Base-by-base conservation (phyloP, 2,888 invertebrate genomes). In the Amblyteles armatorius region DNA sequence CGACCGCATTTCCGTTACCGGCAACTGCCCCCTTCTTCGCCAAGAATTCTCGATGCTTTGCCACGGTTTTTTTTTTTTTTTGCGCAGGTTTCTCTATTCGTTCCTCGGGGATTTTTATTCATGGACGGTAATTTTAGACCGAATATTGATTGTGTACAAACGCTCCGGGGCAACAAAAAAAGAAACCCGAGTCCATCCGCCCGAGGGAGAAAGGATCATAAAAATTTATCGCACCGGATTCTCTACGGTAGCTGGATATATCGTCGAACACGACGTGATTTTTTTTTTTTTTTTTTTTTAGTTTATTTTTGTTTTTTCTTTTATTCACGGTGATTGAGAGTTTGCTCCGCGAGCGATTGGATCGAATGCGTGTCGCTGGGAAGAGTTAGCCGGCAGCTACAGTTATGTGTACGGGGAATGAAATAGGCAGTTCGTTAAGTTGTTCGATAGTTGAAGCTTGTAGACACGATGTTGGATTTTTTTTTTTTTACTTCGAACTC, bases 391-490 rank as follows among this genome's bases (percentile, higher is more conserved):
- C 63, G 87, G 87, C 86, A 84, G 73, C 84, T 22, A 67, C 77
- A 82, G 57, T 57, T 22, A 84, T 78, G 84, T 81, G 71, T 83
- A 3, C 7, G 16, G 36, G 9, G 11, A 40, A 11, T 19, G n/a
- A 67, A 22, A 40, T 9, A 85, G 86, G 84, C 83, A 91, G 91
- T 92, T 92, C 91, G 91, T 91, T 91, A 89, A 91, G 90, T 87
- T 90, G 88, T 87, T 87, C 89, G 88, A 82, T 87, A 86, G 74
- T 68, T 48, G 85, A 86, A 67, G 63, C 90, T 91, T 91, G 91
- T 92, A 92, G 90, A 91, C 91, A 91, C 90, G 91, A 91, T 91
- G 91, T 91, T 88, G 90, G 88, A 90, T 89, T 90, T 88, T 86
- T 90, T 90, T 92, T 71, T 36, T 79, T 40, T 55, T 29, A 26